phyloP scores from a whole-genome alignment of 2,797 vertebrate species.

The Leucoraja ocellata region DNA sequence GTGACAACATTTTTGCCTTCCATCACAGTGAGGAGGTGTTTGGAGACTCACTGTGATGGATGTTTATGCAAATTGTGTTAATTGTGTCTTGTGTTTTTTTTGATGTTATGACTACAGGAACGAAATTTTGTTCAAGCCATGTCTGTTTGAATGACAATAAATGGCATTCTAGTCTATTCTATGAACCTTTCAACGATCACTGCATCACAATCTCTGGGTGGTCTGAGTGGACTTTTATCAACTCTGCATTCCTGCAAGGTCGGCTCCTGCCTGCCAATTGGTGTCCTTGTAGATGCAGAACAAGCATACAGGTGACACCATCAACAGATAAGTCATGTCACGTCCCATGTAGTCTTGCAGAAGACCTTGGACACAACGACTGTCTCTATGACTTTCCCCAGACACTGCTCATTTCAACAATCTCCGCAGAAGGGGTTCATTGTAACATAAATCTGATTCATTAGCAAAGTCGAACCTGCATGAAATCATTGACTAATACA shows the following conservation, averaged over 20 bases:
- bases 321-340: background rate
- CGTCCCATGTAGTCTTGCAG: background rate
- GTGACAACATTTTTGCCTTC: too few species aligned
- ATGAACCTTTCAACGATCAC: background rate
- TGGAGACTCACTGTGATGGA: too few species aligned
- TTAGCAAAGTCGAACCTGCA: background rate
- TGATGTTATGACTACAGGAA: too few species aligned
- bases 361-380: background rate
- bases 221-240: background rate
- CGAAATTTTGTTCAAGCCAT: too few species aligned
- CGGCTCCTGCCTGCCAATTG: background rate
- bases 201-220: background rate
- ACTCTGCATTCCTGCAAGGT: background rate
- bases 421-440: background rate
- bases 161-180: too few species aligned
- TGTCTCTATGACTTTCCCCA: background rate
- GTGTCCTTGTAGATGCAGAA: background rate
- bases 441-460: background rate
- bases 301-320: background rate
- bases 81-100: too few species aligned
- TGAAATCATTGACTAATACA: background rate
- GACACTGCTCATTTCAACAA: background rate
- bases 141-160: too few species aligned
- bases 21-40: too few species aligned
- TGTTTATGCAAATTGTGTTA: too few species aligned